Base-by-base conservation (phyloP, 2,797 vertebrate genomes). In the Echiichthys vipera region DNA sequence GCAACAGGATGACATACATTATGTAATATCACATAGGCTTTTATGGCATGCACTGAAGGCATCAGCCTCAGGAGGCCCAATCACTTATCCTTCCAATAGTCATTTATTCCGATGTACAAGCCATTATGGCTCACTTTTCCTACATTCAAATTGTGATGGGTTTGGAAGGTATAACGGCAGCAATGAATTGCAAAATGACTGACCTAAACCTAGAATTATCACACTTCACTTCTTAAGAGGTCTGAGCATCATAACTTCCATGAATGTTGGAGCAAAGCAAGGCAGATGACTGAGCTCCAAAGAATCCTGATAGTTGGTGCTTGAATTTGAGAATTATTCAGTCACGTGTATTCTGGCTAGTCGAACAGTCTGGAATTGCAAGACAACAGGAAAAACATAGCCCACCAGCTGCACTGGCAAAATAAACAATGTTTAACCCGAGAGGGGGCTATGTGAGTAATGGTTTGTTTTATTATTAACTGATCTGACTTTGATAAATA, bases 281-380 rank as follows among this genome's bases (percentile, higher is more conserved):
- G 37, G 51, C 61, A 13, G 30, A 63, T 62, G 45, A 56, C 46
- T 32, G 49, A 58, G 67, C 37, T 74, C 46, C 45, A 14, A 58
- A 66, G 58, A 46, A 24, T 47, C 49, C 25, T 65, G 29, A 57
- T 65, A 50, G 30, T 27, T 12, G 39, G 11, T 51, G 59, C 32
- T 69, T 50, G 29, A 73, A 67, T 78, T 39, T 66, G 18, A 61
- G 37, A n/a, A n/a, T n/a, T n/a, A 70, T 83, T 61, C 22, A 32
- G 43, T 59, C 62, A 70, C 32, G 47, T 25, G 46, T 54, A 63
- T 63, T 73, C 22, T 56, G 62, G 51, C 55, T 37, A 56, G 56
- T 39, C 22, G 56, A 71, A 49, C 37, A 29, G 32, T 55, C 51
- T 71, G 65, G 45, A 65, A 61, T 56, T 49, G 29, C 50, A 54